Evolutionary conservation across 2,113 vertebrate genomes (phyloP).

Genomic region (Chloebia gouldiae): DNA sequence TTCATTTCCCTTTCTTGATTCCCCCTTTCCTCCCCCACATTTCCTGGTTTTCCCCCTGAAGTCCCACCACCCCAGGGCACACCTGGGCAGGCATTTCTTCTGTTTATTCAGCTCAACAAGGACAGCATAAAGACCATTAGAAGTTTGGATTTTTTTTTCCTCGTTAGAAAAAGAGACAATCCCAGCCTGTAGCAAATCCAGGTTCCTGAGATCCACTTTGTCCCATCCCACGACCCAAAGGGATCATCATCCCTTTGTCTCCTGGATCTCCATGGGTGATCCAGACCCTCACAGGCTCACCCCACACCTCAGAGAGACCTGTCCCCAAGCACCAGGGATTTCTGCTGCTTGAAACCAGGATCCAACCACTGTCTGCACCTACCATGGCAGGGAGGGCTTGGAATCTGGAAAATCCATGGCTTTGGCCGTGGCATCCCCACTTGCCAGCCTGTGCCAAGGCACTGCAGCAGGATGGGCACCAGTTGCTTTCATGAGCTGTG

Average conservation of each 20-base stretch:
- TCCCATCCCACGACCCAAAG: background rate
- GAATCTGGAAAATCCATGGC: background rate
- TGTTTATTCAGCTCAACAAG: background rate
- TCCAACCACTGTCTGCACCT: background rate
- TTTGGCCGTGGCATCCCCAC: background rate
- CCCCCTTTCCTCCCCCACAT: background rate
- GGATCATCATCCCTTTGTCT: background rate
- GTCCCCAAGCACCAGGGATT: background rate
- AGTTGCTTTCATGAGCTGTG: background rate
- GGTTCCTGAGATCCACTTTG: background rate
- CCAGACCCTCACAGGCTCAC: background rate
- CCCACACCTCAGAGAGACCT: rapidly evolving
- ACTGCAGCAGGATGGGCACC: background rate
- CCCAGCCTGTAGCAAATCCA: background rate
- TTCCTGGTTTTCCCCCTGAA: background rate
- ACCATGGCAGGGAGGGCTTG: background rate
- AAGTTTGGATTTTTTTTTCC: rapidly evolving
- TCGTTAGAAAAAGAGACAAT: background rate
- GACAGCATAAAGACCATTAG: background rate
- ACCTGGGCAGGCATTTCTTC: background rate
- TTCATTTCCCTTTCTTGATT: background rate
- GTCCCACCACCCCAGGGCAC: background rate
- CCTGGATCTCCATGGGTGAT: background rate
- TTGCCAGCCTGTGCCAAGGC: background rate
- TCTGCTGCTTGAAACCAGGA: background rate